Conservation (phyloP, 2,797 vertebrate species). For the Toxotes lorentzi region DNA sequence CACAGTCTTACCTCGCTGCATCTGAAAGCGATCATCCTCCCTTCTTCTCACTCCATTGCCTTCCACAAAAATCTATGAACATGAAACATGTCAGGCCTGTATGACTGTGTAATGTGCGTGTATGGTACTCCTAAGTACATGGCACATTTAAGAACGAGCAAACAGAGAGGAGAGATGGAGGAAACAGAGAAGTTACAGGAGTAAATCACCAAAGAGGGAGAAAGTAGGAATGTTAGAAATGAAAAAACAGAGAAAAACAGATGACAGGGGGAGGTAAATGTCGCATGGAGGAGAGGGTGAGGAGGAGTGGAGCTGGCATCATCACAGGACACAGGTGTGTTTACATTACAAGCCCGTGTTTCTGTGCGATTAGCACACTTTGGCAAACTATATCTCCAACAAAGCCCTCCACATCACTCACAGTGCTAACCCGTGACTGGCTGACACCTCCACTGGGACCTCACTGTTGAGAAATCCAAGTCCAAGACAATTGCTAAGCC, state of each 20-base stretch:
- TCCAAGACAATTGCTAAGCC: conserved; percentile 40
- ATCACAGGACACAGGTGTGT: conserved; percentile 75
- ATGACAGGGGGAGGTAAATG: not conserved
- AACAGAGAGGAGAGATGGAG: not conserved
- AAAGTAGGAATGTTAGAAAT: not conserved
- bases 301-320: conserved; percentile 36
- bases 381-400: conserved; percentile 36
- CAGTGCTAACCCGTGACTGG: conserved; percentile 40
- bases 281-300: not conserved
- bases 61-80: conserved; percentile 24
- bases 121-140: not conserved
- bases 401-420: conserved; percentile 38
- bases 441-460: conserved; percentile 56
- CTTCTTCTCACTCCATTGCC: not conserved
- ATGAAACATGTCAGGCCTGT: not conserved
- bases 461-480: conserved; percentile 38
- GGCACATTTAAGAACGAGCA: not conserved
- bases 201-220: conserved; percentile 34
- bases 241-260: conserved; percentile 16
- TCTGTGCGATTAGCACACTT: conserved; percentile 53
- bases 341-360: conserved; percentile 63
- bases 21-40: conserved; percentile 32
- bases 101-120: conserved; percentile 1
- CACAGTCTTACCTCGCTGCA: conserved; percentile 19
- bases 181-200: conserved; percentile 8